phyloP scores from a whole-genome alignment of 2,797 vertebrate species.

The Nannoperca obscura region DNA sequence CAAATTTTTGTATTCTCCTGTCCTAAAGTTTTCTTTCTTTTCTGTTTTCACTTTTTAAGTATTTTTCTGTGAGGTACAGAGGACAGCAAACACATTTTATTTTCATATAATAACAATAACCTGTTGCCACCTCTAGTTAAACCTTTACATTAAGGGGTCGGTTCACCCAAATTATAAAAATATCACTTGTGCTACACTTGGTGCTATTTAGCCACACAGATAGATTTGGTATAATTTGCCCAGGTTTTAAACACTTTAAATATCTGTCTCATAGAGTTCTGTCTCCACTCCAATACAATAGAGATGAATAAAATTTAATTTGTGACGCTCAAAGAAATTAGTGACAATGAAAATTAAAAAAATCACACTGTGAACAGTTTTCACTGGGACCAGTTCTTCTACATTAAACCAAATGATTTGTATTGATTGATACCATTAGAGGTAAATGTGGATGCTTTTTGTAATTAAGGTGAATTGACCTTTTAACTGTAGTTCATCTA shows the following conservation, averaged over 20 bases:
- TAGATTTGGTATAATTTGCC: too few species aligned
- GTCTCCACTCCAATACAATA: background rate
- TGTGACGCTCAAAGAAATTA: background rate
- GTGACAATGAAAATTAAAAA: background rate
- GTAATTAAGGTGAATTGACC: background rate
- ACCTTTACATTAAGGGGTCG: background rate
- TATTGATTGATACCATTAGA: background rate
- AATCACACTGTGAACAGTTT: background rate
- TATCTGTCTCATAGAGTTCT: background rate
- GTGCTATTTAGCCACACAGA: too few species aligned
- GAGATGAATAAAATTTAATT: background rate
- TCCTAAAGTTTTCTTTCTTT: background rate
- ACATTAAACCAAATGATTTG: background rate
- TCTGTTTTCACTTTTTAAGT: background rate
- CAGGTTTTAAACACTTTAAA: background rate
- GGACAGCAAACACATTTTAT: background rate
- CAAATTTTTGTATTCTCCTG: background rate
- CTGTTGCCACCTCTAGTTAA: background rate
- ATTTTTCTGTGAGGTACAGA: background rate
- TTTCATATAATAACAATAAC: background rate
- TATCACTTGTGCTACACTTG: background rate
- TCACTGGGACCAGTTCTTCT: background rate
- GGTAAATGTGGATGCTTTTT: background rate
- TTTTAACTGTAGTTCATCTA: conserved; percentile 9
- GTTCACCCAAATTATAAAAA: background rate